Base-by-base conservation (phyloP, 2,113 vertebrate species). In the Anolis carolinensis region DNA sequence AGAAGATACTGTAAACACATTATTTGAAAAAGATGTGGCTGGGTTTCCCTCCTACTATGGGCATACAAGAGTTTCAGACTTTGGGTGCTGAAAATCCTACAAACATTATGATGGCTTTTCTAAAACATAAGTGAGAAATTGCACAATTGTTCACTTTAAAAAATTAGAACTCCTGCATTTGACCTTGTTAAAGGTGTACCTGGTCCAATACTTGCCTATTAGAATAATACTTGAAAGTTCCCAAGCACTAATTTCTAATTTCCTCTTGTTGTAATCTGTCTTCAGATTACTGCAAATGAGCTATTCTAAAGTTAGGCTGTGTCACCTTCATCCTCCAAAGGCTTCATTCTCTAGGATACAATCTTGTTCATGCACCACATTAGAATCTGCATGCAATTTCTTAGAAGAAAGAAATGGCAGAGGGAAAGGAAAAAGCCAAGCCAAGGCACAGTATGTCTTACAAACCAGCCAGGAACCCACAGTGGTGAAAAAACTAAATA, bases 1-100 rank as follows among this genome's bases (percentile, higher is more conserved):
- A 76, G 16, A 78, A 34, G n/a, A 32, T 32, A 78, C 20, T 78
- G 13, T 81, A 80, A 78, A 82, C 48, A 79, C 84, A 82, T 30
- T 55, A 79, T 48, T 89, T 59, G 9, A 75, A 48, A 71, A 44
- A 89, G 77, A 7, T 11, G 78, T 68, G 79, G 82, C 0, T 0
- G 1, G 44, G 4, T 25, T 30, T 30, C 68, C 48, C 44, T 7
- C 39, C 71, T 39, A 23, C 21, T 73, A 8, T 73, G 34, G 21
- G 11, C 23, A 79, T 2, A 79, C 14, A 80, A 25, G 62, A 67
- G 9, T 65, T 80, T 14, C 36, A 80, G 25, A 14, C 2, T 11
- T 67, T 48, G 2, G 11, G 21, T 74, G 30, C 39, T 36, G 50
- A 52, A 6, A 48, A 63, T 65, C 11, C 21, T 68, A 39, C 25